Evolutionary conservation across 1,140 invertebrate species (phyloP).

Genomic region (Lithobius niger): DNA sequence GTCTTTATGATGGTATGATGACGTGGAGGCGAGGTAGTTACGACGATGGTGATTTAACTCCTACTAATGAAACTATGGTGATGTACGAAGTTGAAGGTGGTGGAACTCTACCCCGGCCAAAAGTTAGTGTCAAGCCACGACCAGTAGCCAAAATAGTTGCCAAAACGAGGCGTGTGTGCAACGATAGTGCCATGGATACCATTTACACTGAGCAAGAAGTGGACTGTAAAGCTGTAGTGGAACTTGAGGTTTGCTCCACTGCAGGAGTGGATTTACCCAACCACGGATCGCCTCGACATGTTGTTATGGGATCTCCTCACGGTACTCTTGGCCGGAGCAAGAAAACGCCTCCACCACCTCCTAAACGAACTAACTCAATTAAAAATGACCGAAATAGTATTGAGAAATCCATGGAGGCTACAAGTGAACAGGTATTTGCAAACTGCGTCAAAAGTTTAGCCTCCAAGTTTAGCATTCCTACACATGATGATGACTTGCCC

Average conservation of each 20-base stretch:
- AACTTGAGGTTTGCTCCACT: constrained; percentile 1
- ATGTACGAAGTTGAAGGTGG: constrained; percentile 32
- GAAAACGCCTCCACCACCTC: constrained; percentile 69
- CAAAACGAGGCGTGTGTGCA: constrained; percentile 32
- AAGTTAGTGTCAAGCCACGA: constrained; percentile 55
- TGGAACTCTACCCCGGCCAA: constrained; percentile 68
- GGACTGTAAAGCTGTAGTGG: constrained; percentile 3
- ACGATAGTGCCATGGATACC: constrained; percentile 10
- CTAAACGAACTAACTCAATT: constrained; percentile 49
- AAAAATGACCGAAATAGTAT: constrained; percentile 14
- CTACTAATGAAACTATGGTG: constrained; percentile 53
- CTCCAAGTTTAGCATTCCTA: constrained; percentile 27
- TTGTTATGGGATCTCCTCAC: constrained; percentile 18
- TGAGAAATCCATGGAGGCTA: constrained; percentile 14
- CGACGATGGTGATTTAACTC: constrained; percentile 76
- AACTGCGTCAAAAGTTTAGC: constrained; percentile 35
- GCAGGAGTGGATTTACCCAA: constrained; percentile 10
- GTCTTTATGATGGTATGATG: constrained; percentile 4
- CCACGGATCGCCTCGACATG: background rate
- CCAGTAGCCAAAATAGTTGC: constrained; percentile 73
- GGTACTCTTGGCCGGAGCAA: constrained; percentile 32
- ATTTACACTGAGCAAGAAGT: constrained; percentile 16
- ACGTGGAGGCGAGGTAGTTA: constrained; percentile 62
- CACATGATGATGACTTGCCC: constrained; percentile 13
- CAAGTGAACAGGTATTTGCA: constrained; percentile 31